These are phyloP conservation scores for Procavia capensis DNA, from an alignment of 2,113 vertebrate species.

Conservation along the genomic window DNA sequence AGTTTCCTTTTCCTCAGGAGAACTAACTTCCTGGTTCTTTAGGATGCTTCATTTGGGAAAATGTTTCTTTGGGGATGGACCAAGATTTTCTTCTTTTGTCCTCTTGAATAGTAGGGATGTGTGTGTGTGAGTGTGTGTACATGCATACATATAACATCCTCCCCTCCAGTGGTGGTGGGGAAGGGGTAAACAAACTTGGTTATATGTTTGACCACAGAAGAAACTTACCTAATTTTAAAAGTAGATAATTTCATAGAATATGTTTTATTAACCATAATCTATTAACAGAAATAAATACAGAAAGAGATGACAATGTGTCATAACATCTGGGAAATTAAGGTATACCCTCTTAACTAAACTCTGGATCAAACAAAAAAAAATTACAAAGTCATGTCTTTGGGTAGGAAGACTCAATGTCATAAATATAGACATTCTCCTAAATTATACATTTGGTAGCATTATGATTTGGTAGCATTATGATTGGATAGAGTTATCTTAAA, in stretches of 20 bases:
- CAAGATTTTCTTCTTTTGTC: not conserved
- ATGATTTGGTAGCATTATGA: too few species aligned
- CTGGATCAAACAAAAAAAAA: not conserved
- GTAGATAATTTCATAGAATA: not conserved
- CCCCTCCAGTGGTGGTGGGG: accelerated
- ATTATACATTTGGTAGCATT: not conserved
- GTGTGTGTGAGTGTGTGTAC: not conserved
- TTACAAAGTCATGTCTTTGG: not conserved
- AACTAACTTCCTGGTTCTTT: not conserved
- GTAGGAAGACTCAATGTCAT: not conserved
- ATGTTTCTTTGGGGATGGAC: not conserved
- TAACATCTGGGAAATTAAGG: not conserved
- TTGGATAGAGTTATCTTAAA: constrained; percentile 38
- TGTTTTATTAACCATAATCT: constrained; percentile 31
- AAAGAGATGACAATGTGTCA: not conserved
- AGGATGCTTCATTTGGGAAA: not conserved
- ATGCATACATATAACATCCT: not conserved
- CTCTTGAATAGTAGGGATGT: not conserved
- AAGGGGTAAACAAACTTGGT: not conserved
- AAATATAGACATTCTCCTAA: not conserved
- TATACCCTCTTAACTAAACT: not conserved
- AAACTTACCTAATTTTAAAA: constrained; percentile 16
- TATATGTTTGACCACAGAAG: not conserved
- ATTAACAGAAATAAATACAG: constrained; percentile 1
- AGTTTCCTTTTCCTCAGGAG: not conserved